These are phyloP conservation scores for Zaprionus bogoriensis DNA, from an alignment of 2,888 invertebrate species.

Conservation along the genomic window DNA sequence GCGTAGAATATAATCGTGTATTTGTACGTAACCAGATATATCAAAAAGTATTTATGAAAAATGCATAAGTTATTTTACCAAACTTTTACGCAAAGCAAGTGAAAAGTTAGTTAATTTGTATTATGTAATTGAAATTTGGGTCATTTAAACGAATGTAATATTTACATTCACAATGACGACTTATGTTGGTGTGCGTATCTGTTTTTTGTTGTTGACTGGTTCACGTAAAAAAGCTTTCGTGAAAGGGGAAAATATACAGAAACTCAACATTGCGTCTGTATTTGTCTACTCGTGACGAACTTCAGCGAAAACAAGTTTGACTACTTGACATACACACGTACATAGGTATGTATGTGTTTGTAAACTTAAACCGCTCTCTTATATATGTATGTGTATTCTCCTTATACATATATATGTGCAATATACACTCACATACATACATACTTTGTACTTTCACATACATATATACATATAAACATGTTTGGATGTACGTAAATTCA, in stretches of 20 bases:
- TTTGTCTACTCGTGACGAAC: conserved; percentile 44
- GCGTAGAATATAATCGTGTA: conserved; percentile 5
- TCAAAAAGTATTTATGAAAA: too few relatives aligned
- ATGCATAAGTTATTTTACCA: too few relatives aligned
- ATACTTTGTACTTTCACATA: neutral
- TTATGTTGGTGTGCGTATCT: conserved; percentile 21
- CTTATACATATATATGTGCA: neutral
- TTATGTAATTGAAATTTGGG: conserved; percentile 75
- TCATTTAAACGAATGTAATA: conserved; percentile 73
- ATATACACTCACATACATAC: too few relatives aligned
- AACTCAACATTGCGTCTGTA: conserved; percentile 37
- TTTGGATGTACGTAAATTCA: too few relatives aligned
- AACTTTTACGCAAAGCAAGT: conserved; percentile 10
- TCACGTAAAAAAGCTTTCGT: conserved; percentile 70
- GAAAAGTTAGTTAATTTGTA: conserved; percentile 47
- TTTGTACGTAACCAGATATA: too few relatives aligned
- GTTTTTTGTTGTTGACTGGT: conserved; percentile 64
- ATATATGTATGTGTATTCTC: neutral
- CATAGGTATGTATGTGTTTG: neutral
- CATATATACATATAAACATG: too few relatives aligned
- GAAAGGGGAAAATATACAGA: conserved; percentile 69
- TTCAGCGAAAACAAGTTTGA: conserved; percentile 59
- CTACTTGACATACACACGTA: conserved; percentile 7
- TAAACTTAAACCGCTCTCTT: too few relatives aligned
- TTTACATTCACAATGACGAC: conserved; percentile 62